Evolutionary conservation across 2,888 invertebrate genomes (phyloP).

Genomic region (Auanema freiburgensis): DNA sequence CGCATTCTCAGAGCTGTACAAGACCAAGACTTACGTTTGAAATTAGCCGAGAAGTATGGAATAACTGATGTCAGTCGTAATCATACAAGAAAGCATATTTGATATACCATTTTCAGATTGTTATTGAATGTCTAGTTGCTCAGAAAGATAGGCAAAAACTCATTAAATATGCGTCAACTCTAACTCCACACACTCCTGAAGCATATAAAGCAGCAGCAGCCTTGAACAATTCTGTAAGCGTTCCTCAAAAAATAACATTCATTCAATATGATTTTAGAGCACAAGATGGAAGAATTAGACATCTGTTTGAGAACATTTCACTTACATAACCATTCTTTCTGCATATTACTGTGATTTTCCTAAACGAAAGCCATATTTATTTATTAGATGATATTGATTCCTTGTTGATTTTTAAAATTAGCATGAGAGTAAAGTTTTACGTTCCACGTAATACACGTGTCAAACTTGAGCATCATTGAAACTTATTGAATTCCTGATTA

Average conservation of each 20-base stretch:
- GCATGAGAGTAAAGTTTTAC: no score
- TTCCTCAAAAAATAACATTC: not conserved
- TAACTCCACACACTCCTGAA: slow-evolving; percentile 49
- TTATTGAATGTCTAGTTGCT: slow-evolving; percentile 46
- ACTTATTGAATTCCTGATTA: no score
- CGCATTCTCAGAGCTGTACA: slow-evolving; percentile 34
- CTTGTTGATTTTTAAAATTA: no score
- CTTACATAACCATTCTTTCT: no score
- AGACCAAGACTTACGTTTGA: slow-evolving; percentile 37
- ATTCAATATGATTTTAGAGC: not conserved
- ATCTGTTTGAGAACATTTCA: no score
- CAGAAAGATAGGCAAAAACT: slow-evolving; percentile 43
- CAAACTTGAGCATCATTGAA: no score
- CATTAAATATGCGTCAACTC: slow-evolving; percentile 33
- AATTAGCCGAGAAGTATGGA: slow-evolving; percentile 32
- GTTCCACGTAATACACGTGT: no score
- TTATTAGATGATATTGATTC: no score
- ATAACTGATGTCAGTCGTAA: slow-evolving; percentile 18
- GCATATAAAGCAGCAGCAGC: slow-evolving; percentile 48
- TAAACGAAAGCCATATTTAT: no score
- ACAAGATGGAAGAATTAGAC: slow-evolving; percentile 11
- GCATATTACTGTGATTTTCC: no score
- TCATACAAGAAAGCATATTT: not conserved
- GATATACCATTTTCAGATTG: slow-evolving; percentile 24
- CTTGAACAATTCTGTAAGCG: slow-evolving; percentile 44